These are phyloP conservation scores for Xestoiulus laeticollis DNA, from an alignment of 2,888 invertebrate species.

Conservation along the genomic window DNA sequence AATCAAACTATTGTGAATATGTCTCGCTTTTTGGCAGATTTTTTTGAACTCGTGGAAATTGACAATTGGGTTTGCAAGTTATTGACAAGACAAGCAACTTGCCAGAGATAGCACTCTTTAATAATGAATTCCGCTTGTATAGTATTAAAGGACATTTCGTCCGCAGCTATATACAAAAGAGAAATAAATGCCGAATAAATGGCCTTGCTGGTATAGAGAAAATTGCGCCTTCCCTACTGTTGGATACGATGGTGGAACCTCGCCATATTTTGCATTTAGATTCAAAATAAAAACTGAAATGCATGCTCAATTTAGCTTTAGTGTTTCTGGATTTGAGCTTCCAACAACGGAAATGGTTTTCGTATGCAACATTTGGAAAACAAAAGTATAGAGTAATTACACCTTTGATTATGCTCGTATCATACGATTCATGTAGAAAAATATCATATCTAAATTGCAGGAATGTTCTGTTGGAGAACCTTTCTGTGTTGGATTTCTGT, in stretches of 20 bases:
- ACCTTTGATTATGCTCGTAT: background rate
- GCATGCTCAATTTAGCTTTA: background rate
- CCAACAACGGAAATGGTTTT: background rate
- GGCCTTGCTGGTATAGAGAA: background rate
- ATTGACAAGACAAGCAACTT: constrained; percentile 12
- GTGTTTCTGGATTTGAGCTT: background rate
- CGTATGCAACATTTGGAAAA: background rate
- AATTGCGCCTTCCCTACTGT: background rate
- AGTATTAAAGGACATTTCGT: background rate
- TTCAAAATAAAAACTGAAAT: background rate
- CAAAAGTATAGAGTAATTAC: background rate
- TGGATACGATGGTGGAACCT: background rate
- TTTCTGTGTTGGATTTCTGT: no score
- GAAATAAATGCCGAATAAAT: background rate
- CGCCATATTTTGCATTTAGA: background rate
- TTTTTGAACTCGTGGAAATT: constrained; percentile 20
- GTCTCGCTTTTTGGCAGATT: constrained; percentile 28
- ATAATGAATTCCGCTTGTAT: constrained; percentile 12
- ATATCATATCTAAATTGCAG: no score
- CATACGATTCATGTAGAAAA: no score
- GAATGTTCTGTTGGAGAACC: no score
- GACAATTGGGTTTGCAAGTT: constrained; percentile 21
- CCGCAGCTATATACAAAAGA: background rate
- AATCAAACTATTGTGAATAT: constrained; percentile 39
- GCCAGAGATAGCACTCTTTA: background rate